Evolutionary conservation across 2,888 invertebrate genomes (phyloP).

Genomic region (Tiliacea aurago): DNA sequence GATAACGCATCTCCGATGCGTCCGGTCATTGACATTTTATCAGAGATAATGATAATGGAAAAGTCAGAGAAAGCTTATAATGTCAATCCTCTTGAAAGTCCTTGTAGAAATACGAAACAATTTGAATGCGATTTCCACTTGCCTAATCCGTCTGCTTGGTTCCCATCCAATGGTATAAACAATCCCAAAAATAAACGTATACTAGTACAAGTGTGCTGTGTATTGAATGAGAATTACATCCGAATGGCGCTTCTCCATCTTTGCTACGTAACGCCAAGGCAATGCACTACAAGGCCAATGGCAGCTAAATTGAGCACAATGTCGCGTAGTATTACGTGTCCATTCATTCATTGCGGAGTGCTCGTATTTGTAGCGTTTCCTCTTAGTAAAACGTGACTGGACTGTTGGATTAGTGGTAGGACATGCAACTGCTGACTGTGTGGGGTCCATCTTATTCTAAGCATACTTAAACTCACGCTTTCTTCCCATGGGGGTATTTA

Average conservation of each 20-base stretch:
- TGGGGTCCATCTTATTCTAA: neutral
- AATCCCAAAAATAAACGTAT: neutral
- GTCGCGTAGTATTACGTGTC: neutral
- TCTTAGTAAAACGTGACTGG: neutral
- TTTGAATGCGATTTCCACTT: too few relatives aligned
- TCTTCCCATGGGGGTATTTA: too few relatives aligned
- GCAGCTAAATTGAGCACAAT: neutral
- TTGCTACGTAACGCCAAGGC: neutral
- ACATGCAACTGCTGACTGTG: neutral
- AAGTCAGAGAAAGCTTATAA: too few relatives aligned
- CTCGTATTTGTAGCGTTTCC: neutral
- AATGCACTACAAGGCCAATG: constrained; percentile 27
- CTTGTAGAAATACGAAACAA: too few relatives aligned
- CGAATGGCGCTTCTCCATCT: neutral
- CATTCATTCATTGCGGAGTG: neutral
- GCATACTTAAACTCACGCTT: too few relatives aligned
- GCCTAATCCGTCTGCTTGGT: too few relatives aligned
- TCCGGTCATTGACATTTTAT: neutral
- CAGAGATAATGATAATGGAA: too few relatives aligned
- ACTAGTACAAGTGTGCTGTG: neutral
- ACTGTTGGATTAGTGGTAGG: neutral
- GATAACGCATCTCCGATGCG: neutral
- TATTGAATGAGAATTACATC: neutral
- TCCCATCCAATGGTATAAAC: neutral
- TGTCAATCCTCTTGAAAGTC: too few relatives aligned